Conservation (phyloP, 2,797 vertebrate species). For the Loris lydekkerianus region DNA sequence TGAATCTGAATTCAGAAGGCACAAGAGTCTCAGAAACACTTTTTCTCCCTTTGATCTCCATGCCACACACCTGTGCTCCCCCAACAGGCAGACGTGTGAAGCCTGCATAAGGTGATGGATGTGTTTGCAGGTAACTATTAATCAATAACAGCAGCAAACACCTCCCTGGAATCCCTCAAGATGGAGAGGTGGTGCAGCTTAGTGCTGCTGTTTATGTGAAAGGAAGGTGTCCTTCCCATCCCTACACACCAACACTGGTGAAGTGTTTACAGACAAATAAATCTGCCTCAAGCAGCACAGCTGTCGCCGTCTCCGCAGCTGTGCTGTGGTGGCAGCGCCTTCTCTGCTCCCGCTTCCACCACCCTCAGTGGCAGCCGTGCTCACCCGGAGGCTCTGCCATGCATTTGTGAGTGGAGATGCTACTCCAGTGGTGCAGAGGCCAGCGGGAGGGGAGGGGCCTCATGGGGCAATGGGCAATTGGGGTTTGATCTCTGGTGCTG, state of each 20-base stretch:
- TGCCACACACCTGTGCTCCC: neutral
- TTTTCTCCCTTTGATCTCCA: neutral
- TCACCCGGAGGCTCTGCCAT: neutral
- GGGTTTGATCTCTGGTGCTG: neutral
- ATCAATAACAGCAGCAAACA: constrained; percentile 48
- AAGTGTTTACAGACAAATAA: constrained; percentile 71
- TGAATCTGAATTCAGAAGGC: constrained; percentile 38
- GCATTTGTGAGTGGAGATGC: neutral
- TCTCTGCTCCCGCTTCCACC: neutral
- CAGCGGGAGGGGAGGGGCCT: neutral
- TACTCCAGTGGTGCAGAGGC: neutral
- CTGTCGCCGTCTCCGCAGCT: constrained; percentile 69
- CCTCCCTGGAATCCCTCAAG: constrained; percentile 23
- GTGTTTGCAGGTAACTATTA: constrained; percentile 49
- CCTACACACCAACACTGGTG: constrained; percentile 58
- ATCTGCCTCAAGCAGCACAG: constrained; percentile 63
- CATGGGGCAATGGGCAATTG: neutral
- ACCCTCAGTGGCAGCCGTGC: neutral
- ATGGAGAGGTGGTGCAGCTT: neutral
- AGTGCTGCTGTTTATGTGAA: constrained; percentile 10
- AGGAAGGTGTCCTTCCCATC: neutral
- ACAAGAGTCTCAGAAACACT: neutral
- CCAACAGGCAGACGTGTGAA: neutral
- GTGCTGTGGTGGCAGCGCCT: constrained; percentile 7
- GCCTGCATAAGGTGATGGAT: neutral